Conservation (phyloP, 2,888 invertebrate genomes). For the Tiphia femorata region DNA sequence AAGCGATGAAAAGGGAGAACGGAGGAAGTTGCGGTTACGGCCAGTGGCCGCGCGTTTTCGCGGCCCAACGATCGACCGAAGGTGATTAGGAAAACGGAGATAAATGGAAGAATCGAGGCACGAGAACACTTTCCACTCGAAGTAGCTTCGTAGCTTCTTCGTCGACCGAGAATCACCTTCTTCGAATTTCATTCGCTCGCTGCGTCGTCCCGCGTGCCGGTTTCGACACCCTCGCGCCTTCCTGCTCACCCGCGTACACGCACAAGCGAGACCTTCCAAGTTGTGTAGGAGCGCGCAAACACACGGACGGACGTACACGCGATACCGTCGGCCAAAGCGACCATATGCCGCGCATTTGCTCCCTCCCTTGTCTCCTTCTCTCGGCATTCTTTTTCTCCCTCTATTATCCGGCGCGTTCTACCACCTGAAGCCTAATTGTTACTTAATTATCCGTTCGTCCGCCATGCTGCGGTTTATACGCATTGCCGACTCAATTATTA, state of each 20-base stretch:
- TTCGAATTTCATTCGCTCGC: not conserved
- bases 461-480: conserved; percentile 65
- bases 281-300: not conserved
- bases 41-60: conserved; percentile 56
- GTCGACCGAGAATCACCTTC: too few species aligned
- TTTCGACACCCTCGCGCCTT: not conserved
- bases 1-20: conserved; percentile 34
- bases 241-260: not conserved
- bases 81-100: too few species aligned
- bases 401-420: conserved; percentile 43
- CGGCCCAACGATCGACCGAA: conserved; percentile 58
- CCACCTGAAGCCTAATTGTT: conserved; percentile 63
- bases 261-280: not conserved
- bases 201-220: not conserved
- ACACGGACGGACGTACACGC: too few species aligned
- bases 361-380: not conserved
- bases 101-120: too few species aligned
- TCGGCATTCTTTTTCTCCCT: conserved; percentile 26
- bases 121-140: too few species aligned
- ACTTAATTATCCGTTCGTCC: conserved; percentile 63
- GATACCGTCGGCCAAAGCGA: conserved; percentile 5
- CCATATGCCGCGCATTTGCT: conserved; percentile 7
- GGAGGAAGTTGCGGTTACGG: conserved; percentile 60
- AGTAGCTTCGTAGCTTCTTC: too few species aligned
- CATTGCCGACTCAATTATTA: conserved; percentile 62